Evolutionary conservation across 2,888 invertebrate genomes (phyloP), one percentile per base, ranked within the genome.

Genomic region (Diadegma fenestrale): DNA sequence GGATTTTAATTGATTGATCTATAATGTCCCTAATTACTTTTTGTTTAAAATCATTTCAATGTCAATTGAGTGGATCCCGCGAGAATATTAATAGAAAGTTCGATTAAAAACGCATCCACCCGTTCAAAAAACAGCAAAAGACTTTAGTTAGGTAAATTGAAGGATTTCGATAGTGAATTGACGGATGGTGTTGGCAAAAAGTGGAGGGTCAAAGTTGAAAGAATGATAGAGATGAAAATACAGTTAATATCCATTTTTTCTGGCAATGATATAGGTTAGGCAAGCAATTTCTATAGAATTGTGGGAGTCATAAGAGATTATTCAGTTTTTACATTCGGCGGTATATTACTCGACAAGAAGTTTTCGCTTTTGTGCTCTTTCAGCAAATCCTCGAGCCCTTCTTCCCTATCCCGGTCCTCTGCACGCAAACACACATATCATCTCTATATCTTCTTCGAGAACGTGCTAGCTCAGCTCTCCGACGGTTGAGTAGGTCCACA

Each of bases 381-480:
- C 72, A 72, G 72, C 72, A 73, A 64, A 64, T 51, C 64, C 72
- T 54, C 17, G 22, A 45, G 45, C 51, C 51, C 43, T 63, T 51
- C 19, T 51, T 64, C 51, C 33, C 63, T 73, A 30, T 17, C 33
- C n/a, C 17, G 17, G 41, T 14, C 19, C 17, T 37, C 45, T 71
- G 30, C 19, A 41, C 22, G 66, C 63, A 14, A 43, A 43, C 68
- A 48, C 63, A 63, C 43, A 26, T 76, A 48, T 80, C 54, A 76
- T 76, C 58, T 71, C 61, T 73, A 48, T 75, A 75, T 43, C 48
- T 73, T 72, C 41, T 72, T 77, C 26, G 61, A 66, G 69, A 82
- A 82, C 79, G 85, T 79, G 85, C 82, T 72, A 82, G 73, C 75
- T 82, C 85, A 82, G 82, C 82, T 26, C 75, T 76, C 19, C 14